Base-by-base conservation (phyloP, 2,888 invertebrate species). In the Gryllus longicercus region DNA sequence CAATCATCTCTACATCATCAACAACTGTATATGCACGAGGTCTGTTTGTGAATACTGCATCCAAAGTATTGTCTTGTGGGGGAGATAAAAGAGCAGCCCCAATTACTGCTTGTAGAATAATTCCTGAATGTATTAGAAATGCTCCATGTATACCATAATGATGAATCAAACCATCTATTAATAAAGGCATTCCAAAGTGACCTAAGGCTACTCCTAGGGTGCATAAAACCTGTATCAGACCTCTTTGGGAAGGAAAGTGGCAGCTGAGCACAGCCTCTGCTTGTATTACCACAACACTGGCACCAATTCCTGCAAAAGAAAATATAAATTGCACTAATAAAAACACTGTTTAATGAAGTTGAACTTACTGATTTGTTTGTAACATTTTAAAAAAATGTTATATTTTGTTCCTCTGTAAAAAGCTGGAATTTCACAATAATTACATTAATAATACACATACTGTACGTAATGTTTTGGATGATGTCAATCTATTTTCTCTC, bases 231-330 rank as follows among this genome's bases (percentile, higher is more conserved):
- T n/a, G 63, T 18, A 14, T 63, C 63, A 63, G 63, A n/a, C 63
- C 63, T 63, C 63, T 14, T 18, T 63, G 63, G 16, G 63, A 63
- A 63, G 63, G 63, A n/a, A 63, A 63, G n/a, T 63, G 63, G 63
- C 63, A 63, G 63, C n/a, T 18, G n/a, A 63, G 63, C 63, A 63
- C 63, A 63, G 63, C 63, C 14, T 63, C 63, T 18, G 63, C 63
- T 63, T 63, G 63, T 63, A n/a, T 63, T n/a, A 63, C 63, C 14
- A 63, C 63, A 63, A 63, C n/a, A 63, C 63, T 63, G 63, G 63
- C n/a, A n/a, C 63, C n/a, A 18, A 63, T 63, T 18, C 63, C 63
- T 63, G 16, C 14, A 63, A 14, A 63, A 63, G 8, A 11, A 63
- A 63, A 63, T 4, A 16, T 18, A 63, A 38, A 5, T 38, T 38